Evolutionary conservation across 1,140 invertebrate genomes (phyloP).

Genomic region (Microplitis mediator): DNA sequence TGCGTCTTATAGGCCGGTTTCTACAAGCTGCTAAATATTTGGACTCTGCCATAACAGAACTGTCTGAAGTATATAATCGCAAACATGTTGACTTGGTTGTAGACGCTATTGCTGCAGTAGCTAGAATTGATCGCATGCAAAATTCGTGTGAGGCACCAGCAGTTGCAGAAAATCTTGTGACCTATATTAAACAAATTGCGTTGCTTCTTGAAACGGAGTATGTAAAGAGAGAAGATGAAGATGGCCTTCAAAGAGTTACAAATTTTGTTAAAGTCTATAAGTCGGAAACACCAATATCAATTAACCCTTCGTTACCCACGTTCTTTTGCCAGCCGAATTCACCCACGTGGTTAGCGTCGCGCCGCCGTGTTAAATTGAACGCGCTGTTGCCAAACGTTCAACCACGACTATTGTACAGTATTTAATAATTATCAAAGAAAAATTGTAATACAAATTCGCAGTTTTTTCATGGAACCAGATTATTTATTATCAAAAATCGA

Average conservation of each 20-base stretch:
- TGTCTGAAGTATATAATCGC: not conserved
- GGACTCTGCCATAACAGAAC: not conserved
- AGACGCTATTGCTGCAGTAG: not conserved
- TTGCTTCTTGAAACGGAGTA: not conserved
- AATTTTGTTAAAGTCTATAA: not conserved
- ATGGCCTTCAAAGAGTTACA: not conserved
- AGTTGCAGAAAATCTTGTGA: not conserved
- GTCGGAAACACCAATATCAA: too few relatives aligned
- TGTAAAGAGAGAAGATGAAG: not conserved
- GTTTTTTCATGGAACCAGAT: too few relatives aligned
- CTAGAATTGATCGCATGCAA: not conserved
- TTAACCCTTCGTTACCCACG: too few relatives aligned
- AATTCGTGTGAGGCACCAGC: not conserved
- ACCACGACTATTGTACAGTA: too few relatives aligned
- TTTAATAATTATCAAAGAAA: too few relatives aligned
- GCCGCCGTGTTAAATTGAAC: too few relatives aligned
- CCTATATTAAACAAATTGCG: not conserved
- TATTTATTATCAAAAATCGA: too few relatives aligned
- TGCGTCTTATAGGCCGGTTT: not conserved
- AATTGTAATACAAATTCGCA: too few relatives aligned
- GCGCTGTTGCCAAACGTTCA: too few relatives aligned
- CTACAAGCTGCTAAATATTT: not conserved
- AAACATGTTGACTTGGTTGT: not conserved
- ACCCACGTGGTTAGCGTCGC: too few relatives aligned
- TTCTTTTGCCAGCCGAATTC: too few relatives aligned